Percentiles rank a stretch among this genome's conserved stretches.
These are phyloP conservation scores for Melanophora roralis DNA, from an alignment of 2,888 invertebrate genomes.

Conservation along the genomic window DNA sequence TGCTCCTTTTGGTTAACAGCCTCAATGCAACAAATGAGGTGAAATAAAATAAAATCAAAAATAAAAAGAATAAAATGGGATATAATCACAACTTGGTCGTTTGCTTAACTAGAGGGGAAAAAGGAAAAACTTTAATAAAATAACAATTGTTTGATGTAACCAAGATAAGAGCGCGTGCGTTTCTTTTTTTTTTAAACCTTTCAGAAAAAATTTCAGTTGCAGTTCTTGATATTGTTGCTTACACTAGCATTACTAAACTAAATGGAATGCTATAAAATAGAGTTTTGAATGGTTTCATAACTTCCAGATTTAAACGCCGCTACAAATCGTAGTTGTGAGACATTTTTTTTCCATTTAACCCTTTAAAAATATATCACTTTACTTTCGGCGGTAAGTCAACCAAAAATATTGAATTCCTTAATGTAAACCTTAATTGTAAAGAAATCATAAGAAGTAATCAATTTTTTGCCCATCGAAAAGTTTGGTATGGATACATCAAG, in stretches of 20 bases:
- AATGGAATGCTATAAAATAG: constrained; percentile 52
- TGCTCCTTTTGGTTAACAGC: constrained; percentile 42
- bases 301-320: constrained; percentile 24
- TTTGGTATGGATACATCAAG: no score
- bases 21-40: constrained; percentile 16
- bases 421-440: no score
- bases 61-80: background rate
- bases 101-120: constrained; percentile 32
- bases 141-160: constrained; percentile 57
- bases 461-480: no score
- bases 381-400: no score
- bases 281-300: constrained; percentile 48
- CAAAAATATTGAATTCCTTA: no score
- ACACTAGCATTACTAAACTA: constrained; percentile 51
- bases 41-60: no score
- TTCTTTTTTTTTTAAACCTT: constrained; percentile 46
- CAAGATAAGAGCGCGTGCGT: constrained; percentile 61
- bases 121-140: constrained; percentile 42
- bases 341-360: constrained; percentile 33
- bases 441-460: no score
- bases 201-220: constrained; percentile 8
- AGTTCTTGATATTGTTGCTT: constrained; percentile 25
- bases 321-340: constrained; percentile 14
- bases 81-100: constrained; percentile 40
- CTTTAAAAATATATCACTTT: background rate